phyloP scores from a whole-genome alignment of 53 echinoderm and acorn worm genomes.

The Antedon mediterranea region DNA sequence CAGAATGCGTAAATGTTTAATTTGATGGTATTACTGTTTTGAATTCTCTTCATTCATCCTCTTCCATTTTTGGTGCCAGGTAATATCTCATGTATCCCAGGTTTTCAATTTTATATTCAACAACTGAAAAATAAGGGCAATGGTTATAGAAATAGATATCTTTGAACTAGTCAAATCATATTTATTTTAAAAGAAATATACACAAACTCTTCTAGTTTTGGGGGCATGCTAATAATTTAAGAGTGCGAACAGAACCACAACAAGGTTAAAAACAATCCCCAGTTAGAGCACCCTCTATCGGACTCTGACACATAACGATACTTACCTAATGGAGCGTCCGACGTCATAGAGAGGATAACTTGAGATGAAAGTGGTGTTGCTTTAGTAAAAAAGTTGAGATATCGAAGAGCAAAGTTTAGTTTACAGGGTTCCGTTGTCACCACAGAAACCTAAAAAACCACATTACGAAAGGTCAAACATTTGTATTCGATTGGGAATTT shows the following conservation, averaged over 20 bases:
- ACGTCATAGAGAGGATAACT: constrained; percentile 56
- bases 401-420: constrained; percentile 69
- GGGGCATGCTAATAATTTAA: no score
- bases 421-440: constrained; percentile 50
- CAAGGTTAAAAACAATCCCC: no score
- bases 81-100: constrained; percentile 60
- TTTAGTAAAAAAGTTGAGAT: constrained; percentile 65
- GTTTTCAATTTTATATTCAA: constrained; percentile 77
- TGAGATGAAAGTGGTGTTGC: constrained; percentile 70
- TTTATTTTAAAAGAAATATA: no score
- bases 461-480: background rate
- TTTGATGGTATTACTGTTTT: no score
- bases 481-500: no score
- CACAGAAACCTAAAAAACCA: constrained; percentile 40
- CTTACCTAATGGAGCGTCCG: constrained; percentile 71
- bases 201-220: no score
- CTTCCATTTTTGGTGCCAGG: constrained; percentile 92
- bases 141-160: background rate
- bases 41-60: constrained; percentile 36
- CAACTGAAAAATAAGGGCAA: constrained; percentile 40
- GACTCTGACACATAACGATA: no score
- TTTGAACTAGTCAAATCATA: no score
- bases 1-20: no score
- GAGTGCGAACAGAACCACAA: no score
- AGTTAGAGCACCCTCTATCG: no score